Percentiles rank a stretch among this genome's conserved stretches.
Conservation (phyloP, 2,113 vertebrate species). For the Rynchops niger region DNA sequence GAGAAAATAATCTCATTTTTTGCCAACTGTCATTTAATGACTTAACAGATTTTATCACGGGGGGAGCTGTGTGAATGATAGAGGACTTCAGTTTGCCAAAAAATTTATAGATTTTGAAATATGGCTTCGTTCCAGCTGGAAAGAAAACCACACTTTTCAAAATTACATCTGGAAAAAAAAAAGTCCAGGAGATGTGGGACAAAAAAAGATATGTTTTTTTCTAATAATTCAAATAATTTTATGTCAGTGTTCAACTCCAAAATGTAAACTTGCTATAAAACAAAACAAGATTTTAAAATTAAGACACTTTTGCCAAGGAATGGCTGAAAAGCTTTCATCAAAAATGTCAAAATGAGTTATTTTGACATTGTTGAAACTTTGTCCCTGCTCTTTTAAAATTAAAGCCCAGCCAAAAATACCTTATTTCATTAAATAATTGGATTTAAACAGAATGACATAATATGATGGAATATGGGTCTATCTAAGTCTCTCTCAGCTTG, state of each 20-base stretch:
- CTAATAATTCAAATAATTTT: neutral
- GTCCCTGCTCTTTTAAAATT: neutral
- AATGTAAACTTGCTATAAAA: neutral
- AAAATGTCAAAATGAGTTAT: neutral
- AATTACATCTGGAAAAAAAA: neutral
- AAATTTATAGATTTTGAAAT: neutral
- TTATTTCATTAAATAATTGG: constrained; percentile 16
- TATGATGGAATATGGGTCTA: neutral
- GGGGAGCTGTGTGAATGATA: neutral
- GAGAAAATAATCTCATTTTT: neutral
- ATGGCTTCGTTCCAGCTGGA: neutral
- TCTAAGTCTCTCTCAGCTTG: neutral
- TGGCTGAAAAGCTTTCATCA: neutral
- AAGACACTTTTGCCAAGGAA: neutral
- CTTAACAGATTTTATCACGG: neutral
- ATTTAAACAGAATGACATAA: neutral
- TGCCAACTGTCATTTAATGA: neutral
- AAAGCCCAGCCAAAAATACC: neutral
- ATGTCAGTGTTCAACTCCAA: neutral
- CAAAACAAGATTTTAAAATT: neutral
- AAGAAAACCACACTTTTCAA: neutral
- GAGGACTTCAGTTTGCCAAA: neutral
- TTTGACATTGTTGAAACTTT: neutral
- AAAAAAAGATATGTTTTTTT: neutral
- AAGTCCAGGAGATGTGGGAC: neutral